A percentile compares a stretch with the other conserved stretches of the same genome.
Conservation (phyloP, 2,888 invertebrate genomes). For the Pachliopta kotzebuea region DNA sequence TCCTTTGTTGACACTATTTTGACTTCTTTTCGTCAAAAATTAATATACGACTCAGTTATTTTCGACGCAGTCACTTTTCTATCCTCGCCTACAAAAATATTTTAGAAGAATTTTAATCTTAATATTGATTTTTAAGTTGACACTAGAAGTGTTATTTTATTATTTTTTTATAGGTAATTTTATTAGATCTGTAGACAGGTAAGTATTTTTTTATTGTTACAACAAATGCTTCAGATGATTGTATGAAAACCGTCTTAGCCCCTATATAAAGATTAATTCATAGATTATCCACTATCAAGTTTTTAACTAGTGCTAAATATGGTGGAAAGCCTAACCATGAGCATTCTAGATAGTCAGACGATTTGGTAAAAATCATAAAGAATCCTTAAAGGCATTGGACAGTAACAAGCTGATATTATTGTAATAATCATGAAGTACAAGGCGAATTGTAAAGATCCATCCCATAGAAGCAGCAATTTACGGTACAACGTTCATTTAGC, state of each 20-base stretch:
- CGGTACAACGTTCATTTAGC: neutral
- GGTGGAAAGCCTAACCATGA: too few relatives aligned
- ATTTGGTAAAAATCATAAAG: too few relatives aligned
- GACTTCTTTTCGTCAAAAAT: neutral
- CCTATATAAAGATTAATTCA: too few relatives aligned
- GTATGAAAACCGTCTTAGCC: too few relatives aligned
- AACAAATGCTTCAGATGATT: neutral
- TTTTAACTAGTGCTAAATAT: too few relatives aligned
- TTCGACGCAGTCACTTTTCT: constrained; percentile 1
- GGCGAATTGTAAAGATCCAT: too few relatives aligned
- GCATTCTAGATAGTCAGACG: too few relatives aligned
- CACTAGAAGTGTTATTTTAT: neutral
- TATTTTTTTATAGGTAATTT: neutral
- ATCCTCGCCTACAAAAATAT: neutral
- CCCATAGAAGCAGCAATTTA: too few relatives aligned
- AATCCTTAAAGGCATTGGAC: too few relatives aligned
- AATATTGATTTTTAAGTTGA: neutral
- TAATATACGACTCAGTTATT: neutral
- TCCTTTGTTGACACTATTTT: neutral
- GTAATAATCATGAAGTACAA: too few relatives aligned
- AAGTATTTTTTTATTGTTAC: neutral
- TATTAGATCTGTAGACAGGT: neutral
- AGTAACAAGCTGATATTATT: too few relatives aligned
- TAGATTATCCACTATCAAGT: too few relatives aligned
- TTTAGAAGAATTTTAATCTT: constrained; percentile 26